phyloP scores from a whole-genome alignment of 2,888 invertebrate species.

The Lithophane ornitopus region DNA sequence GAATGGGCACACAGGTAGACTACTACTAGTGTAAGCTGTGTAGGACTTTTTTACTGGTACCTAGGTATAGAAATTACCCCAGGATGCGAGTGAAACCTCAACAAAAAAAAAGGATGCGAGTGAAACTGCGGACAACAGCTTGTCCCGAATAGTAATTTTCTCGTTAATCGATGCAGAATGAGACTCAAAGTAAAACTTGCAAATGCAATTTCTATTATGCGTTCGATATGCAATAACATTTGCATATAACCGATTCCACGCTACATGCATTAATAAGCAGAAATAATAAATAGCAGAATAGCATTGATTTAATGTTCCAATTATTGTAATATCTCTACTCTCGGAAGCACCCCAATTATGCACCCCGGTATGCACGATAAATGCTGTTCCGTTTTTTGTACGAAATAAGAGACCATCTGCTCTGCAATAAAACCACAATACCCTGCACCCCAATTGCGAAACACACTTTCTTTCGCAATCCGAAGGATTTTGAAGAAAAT shows the following conservation, averaged over 20 bases:
- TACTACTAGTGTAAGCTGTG: background rate
- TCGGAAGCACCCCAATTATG: too few species aligned
- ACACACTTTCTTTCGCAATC: too few species aligned
- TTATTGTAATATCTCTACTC: too few species aligned
- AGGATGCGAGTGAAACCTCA: background rate
- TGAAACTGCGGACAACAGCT: background rate
- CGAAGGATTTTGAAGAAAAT: too few species aligned
- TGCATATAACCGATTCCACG: slow-evolving; percentile 37
- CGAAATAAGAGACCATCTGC: background rate
- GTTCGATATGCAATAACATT: slow-evolving; percentile 23
- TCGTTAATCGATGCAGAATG: slow-evolving; percentile 24
- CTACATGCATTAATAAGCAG: slow-evolving; percentile 12
- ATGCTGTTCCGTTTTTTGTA: background rate
- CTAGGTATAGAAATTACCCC: background rate
- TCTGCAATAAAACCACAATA: too few species aligned
- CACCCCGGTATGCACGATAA: too few species aligned
- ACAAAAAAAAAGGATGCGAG: too few species aligned
- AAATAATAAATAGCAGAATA: slow-evolving; percentile 5
- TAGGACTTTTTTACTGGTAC: background rate
- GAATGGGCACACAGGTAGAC: background rate
- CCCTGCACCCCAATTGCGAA: too few species aligned
- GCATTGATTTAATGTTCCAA: slow-evolving; percentile 1
- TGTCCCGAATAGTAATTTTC: slow-evolving; percentile 2
- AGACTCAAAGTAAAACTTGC: slow-evolving; percentile 40
- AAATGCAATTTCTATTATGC: slow-evolving; percentile 33